Conservation (phyloP, 2,888 invertebrate genomes). For the Mantis religiosa region DNA sequence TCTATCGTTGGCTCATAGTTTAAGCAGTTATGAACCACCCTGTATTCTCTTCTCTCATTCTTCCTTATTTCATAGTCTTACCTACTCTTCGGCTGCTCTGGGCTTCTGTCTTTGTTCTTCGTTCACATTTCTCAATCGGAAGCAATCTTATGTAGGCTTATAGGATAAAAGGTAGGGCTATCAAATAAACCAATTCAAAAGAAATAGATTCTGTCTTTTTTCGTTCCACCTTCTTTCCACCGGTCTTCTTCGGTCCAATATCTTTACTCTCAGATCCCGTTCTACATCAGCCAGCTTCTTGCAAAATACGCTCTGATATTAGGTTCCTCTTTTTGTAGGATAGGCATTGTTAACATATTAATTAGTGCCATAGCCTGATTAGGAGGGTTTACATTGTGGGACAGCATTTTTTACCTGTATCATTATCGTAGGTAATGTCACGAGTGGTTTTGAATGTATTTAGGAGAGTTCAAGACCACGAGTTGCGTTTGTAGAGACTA, state of each 20-base stretch:
- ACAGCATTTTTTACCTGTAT: too few species aligned
- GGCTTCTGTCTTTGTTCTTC: neutral
- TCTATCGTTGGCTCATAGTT: neutral
- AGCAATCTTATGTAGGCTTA: conserved; percentile 16
- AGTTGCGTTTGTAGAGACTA: too few species aligned
- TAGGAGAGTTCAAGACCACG: too few species aligned
- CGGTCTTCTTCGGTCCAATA: neutral
- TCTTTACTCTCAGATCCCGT: neutral
- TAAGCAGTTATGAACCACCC: neutral
- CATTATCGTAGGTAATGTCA: too few species aligned
- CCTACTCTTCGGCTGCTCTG: neutral
- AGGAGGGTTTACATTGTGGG: too few species aligned
- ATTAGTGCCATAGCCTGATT: too few species aligned
- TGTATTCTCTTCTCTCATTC: neutral
- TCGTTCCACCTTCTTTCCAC: neutral
- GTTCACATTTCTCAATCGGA: conserved; percentile 11
- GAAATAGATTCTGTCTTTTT: conserved; percentile 3
- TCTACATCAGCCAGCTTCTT: neutral
- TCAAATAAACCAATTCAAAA: conserved; percentile 4
- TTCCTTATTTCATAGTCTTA: neutral
- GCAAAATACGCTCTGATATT: neutral
- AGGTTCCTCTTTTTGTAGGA: too few species aligned
- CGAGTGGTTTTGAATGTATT: too few species aligned
- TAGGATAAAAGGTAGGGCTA: conserved; percentile 8
- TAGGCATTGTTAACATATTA: too few species aligned